Base-by-base conservation (phyloP, 2,888 invertebrate species). In the Chloroclystis v-ata region DNA sequence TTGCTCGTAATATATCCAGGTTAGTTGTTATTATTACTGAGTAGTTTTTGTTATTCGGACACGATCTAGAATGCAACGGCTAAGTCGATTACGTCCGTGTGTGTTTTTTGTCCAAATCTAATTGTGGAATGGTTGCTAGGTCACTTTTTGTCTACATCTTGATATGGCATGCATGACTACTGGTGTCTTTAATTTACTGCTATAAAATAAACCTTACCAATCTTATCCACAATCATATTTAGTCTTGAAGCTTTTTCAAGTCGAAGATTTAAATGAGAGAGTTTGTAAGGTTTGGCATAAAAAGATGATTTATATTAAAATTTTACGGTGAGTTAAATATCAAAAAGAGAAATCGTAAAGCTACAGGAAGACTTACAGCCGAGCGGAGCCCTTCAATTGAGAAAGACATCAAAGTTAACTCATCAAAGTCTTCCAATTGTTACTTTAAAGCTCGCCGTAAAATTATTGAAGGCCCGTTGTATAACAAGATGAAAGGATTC, bases 51-150 rank as follows among this genome's bases (percentile, higher is more conserved):
- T 39, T 51, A 47, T 43, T 46, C 35, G 30, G 40, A 43, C 40
- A 47, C 51, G 65, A 66, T 71, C 61, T 67, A 65, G 64, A 67
- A 61, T 74, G 72, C 74, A 75, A 61, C 67, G 65, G 65, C 63
- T 68, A 49, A 59, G 57, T 64, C 66, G 58, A 75, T 69, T 73
- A 68, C 43, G 72, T 72, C 45, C 69, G 64, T 57, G 64, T 61
- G 61, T 59, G 60, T 61, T 66, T 65, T 74, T 76, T 67, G 58
- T 57, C 24, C 37, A 46, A 47, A 52, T 59, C 62, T 65, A 61
- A 62, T 62, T 54, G 55, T 42, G 54, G 52, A 49, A 54, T 48
- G 65, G 75, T 75, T 76, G 64, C 74, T 65, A 73, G 61, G 69
- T 55, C 42, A 32, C 48, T 67, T 68, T 60, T 63, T 67, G 49